Evolutionary conservation across 2,113 vertebrate species (phyloP).

Genomic region (Grus americana): DNA sequence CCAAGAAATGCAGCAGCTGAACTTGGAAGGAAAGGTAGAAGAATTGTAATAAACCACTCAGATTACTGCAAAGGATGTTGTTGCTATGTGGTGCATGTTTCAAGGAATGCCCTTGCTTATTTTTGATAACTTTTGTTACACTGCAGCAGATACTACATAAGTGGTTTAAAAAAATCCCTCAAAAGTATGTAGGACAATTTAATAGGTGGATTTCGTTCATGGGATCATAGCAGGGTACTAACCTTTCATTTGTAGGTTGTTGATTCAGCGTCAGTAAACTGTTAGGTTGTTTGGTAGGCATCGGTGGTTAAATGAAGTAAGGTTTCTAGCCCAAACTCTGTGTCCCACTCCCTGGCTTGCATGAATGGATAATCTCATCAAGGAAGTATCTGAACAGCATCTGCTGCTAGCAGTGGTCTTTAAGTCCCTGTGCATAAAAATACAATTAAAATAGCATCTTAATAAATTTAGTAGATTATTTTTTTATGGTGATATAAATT

Average conservation of each 20-base stretch:
- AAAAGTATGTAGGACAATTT: background rate
- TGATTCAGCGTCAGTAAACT: background rate
- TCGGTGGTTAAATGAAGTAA: background rate
- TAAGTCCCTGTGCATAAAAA: background rate
- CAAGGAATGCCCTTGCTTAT: background rate
- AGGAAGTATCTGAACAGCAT: background rate
- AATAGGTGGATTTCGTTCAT: background rate
- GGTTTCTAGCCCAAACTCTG: background rate
- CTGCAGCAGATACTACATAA: background rate
- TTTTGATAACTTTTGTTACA: background rate
- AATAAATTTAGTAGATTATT: background rate
- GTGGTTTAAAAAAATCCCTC: background rate
- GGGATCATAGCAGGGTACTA: background rate
- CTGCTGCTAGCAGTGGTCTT: background rate
- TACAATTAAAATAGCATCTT: background rate
- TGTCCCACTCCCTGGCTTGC: background rate
- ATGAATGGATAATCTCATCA: background rate
- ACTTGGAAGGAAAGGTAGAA: conserved; percentile 97
- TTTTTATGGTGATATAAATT: background rate
- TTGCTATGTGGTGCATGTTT: background rate
- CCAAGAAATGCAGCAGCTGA: conserved; percentile 99
- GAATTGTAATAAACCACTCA: background rate
- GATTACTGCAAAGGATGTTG: background rate
- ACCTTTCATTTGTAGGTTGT: background rate
- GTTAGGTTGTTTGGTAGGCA: background rate